Evolutionary conservation across 2,797 vertebrate genomes (phyloP).

Genomic region (Enteromius treurensis): DNA sequence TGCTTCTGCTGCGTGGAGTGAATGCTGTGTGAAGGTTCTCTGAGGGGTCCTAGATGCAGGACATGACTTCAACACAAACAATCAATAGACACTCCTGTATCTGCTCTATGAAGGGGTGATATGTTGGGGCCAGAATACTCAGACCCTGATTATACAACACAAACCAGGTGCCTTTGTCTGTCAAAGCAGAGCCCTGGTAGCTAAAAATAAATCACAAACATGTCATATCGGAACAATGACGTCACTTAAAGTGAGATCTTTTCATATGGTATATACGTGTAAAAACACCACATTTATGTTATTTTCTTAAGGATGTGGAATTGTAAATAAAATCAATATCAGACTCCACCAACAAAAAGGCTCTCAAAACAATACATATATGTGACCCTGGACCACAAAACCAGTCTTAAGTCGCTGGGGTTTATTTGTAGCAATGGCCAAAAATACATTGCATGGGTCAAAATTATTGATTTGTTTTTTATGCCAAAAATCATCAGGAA

Average conservation of each 20-base stretch:
- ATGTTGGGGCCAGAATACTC: constrained; percentile 42
- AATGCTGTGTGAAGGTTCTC: constrained; percentile 58
- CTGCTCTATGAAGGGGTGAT: constrained; percentile 33
- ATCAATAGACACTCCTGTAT: constrained; percentile 37
- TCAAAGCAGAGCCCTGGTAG: constrained; percentile 29
- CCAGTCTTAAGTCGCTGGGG: too few relatives aligned
- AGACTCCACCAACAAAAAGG: too few relatives aligned
- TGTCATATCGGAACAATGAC: neutral
- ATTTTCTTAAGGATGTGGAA: too few relatives aligned
- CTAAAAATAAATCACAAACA: constrained; percentile 39
- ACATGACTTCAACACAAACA: constrained; percentile 60
- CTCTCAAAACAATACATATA: too few relatives aligned
- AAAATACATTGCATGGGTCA: too few relatives aligned
- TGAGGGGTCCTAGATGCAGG: constrained; percentile 48
- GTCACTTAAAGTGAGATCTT: neutral
- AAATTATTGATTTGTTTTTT: too few relatives aligned
- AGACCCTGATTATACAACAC: constrained; percentile 53
- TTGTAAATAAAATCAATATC: too few relatives aligned
- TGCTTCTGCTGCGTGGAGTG: constrained; percentile 61
- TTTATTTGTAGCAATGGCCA: too few relatives aligned
- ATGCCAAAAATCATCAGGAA: too few relatives aligned
- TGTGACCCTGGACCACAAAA: too few relatives aligned
- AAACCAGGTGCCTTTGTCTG: constrained; percentile 54
- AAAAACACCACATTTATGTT: too few relatives aligned
- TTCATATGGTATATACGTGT: neutral